These are phyloP conservation scores for Pardosa pseudoannulata DNA, from an alignment of 2,888 invertebrate species.

Conservation along the genomic window DNA sequence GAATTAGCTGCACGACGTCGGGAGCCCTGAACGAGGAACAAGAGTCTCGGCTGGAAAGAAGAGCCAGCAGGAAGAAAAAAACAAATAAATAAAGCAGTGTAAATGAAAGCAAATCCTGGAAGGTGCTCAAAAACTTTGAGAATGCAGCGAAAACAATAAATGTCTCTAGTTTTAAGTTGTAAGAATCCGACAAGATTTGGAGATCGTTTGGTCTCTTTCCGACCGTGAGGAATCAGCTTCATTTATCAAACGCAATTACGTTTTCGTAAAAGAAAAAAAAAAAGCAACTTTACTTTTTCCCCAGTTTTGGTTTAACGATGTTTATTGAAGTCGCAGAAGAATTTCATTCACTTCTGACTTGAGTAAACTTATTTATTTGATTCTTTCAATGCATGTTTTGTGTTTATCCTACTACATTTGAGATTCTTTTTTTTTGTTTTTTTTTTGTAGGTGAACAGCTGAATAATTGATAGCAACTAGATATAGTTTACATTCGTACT, in stretches of 20 bases:
- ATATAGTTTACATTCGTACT: too few relatives aligned
- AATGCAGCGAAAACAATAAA: constrained; percentile 54
- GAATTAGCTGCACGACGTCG: background rate
- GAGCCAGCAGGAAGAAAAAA: background rate
- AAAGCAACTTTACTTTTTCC: too few relatives aligned
- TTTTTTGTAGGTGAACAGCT: too few relatives aligned
- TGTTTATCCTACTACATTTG: too few relatives aligned
- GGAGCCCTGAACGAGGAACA: background rate
- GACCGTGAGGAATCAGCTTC: background rate
- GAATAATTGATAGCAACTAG: too few relatives aligned
- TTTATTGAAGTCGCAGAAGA: too few relatives aligned
- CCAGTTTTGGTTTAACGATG: too few relatives aligned
- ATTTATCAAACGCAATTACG: background rate
- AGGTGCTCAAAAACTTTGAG: constrained; percentile 36
- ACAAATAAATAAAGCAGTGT: constrained; percentile 7
- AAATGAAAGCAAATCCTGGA: constrained; percentile 16
- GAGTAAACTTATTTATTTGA: too few relatives aligned
- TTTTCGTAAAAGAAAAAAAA: too few relatives aligned
- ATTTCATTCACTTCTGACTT: too few relatives aligned
- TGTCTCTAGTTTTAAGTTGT: constrained; percentile 2
- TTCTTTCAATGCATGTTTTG: too few relatives aligned
- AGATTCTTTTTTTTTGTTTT: too few relatives aligned
- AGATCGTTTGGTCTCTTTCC: background rate
- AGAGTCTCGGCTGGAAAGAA: background rate
- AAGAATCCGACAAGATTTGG: background rate